phyloP scores from a whole-genome alignment of 1,140 invertebrate species.

The Lepeophtheirus salmonis region DNA sequence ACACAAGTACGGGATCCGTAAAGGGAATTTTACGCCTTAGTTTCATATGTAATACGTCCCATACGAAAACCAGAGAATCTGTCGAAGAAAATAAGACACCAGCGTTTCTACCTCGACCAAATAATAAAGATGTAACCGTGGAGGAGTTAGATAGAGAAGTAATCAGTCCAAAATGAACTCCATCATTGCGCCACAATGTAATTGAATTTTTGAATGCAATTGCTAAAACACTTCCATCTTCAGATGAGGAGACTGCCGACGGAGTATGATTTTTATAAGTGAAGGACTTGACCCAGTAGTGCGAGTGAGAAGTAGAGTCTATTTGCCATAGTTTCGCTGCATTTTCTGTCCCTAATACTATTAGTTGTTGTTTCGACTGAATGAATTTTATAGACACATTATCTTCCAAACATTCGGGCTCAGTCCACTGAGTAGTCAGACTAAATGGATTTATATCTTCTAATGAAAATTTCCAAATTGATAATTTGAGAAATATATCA shows the following conservation, averaged over 20 bases:
- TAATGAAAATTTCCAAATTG: background rate
- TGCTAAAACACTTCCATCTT: background rate
- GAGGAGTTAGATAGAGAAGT: background rate
- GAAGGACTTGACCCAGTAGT: background rate
- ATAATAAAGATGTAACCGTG: background rate
- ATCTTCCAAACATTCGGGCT: background rate
- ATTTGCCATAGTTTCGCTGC: background rate
- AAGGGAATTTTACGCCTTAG: background rate
- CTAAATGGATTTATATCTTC: background rate
- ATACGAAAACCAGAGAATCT: background rate
- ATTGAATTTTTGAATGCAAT: background rate
- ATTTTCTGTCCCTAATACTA: background rate
- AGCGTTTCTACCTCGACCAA: background rate
- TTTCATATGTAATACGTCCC: background rate
- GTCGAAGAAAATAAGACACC: background rate
- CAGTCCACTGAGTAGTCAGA: background rate
- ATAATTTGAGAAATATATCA: background rate
- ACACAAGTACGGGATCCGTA: background rate
- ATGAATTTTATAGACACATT: background rate
- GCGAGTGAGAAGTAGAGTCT: background rate
- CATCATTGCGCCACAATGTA: background rate
- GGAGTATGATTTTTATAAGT: background rate
- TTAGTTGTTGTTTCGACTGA: background rate
- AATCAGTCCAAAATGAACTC: background rate
- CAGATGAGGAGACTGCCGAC: background rate